These are phyloP conservation scores for Myiotriccus ornatus DNA, from an alignment of 2,797 vertebrate species.

Conservation along the genomic window DNA sequence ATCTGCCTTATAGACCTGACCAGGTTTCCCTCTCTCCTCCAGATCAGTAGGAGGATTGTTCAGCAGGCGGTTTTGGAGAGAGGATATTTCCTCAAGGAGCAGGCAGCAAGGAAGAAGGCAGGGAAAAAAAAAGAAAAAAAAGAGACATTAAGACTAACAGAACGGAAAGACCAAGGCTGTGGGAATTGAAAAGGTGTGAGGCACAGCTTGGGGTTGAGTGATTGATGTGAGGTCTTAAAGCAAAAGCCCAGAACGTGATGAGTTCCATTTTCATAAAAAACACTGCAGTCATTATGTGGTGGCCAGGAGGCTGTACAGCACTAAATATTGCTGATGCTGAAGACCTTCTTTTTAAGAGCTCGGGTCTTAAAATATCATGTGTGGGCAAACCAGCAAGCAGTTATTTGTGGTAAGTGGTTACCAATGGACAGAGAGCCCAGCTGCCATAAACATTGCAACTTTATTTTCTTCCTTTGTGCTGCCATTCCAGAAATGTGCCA, in stretches of 20 bases:
- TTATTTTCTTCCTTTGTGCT: slow-evolving; percentile 40
- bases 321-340: slow-evolving; percentile 52
- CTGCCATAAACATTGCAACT: slow-evolving; percentile 44
- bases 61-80: neutral
- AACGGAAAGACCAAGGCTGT: neutral
- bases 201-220: slow-evolving; percentile 16
- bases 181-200: slow-evolving; percentile 28
- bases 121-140: neutral
- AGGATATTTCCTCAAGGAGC: neutral
- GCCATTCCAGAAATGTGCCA: slow-evolving; percentile 15
- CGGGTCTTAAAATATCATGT: slow-evolving; percentile 32
- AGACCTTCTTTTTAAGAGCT: slow-evolving; percentile 49
- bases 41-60: neutral
- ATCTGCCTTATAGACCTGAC: neutral
- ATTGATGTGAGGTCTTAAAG: slow-evolving; percentile 56
- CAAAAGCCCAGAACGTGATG: slow-evolving; percentile 42
- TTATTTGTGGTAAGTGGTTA: slow-evolving; percentile 59
- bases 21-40: neutral
- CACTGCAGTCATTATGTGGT: slow-evolving; percentile 49
- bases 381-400: slow-evolving; percentile 44
- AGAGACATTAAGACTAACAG: neutral
- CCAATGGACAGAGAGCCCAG: slow-evolving; percentile 16
- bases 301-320: slow-evolving; percentile 4
- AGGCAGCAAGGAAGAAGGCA: neutral
- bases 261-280: slow-evolving; percentile 62